These are phyloP conservation scores for Callimorpha dominula DNA, from an alignment of 2,888 invertebrate genomes.

Conservation along the genomic window DNA sequence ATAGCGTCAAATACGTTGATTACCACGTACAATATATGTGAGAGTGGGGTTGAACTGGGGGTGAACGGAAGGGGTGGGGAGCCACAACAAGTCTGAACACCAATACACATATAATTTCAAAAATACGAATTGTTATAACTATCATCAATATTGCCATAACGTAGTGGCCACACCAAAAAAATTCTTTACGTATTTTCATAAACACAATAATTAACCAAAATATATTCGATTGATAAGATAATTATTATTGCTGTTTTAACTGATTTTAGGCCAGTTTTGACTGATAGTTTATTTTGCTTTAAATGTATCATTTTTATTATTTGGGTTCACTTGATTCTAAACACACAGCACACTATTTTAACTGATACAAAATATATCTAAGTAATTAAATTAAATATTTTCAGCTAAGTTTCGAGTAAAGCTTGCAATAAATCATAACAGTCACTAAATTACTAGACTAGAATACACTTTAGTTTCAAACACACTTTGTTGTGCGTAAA, in stretches of 20 bases:
- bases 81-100: conserved; percentile 51
- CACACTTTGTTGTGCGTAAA: conserved; percentile 16
- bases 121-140: conserved; percentile 33
- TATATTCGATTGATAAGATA: background rate
- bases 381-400: background rate
- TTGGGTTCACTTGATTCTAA: background rate
- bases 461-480: conserved; percentile 16
- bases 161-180: conserved; percentile 25
- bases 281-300: conserved; percentile 9
- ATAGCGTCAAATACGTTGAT: conserved; percentile 47
- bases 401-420: conserved; percentile 27
- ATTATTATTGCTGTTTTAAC: conserved; percentile 7
- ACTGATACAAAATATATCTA: conserved; percentile 29
- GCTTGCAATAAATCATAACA: conserved; percentile 23
- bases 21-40: conserved; percentile 29
- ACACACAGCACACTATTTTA: conserved; percentile 13
- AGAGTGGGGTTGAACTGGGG: conserved; percentile 16
- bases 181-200: conserved; percentile 34
- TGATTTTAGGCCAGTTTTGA: conserved; percentile 46
- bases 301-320: background rate
- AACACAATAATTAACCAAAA: conserved; percentile 19
- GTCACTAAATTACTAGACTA: conserved; percentile 34
- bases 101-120: conserved; percentile 58
- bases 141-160: conserved; percentile 17
- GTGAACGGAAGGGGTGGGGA: background rate